Evolutionary conservation across 2,888 invertebrate species (phyloP).

Genomic region (Eupithecia subfuscata): DNA sequence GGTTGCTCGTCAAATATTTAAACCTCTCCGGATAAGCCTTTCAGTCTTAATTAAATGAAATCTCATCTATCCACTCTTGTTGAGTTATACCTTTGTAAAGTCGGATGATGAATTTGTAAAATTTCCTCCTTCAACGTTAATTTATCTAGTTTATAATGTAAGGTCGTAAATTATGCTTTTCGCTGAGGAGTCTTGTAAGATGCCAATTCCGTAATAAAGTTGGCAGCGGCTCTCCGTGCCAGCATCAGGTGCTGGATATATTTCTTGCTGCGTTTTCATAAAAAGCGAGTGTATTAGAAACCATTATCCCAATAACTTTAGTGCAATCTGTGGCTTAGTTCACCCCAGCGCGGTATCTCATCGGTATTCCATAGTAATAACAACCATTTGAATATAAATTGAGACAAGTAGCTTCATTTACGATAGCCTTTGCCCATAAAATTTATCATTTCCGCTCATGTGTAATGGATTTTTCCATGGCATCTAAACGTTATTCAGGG

Average conservation of each 20-base stretch:
- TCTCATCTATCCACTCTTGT: constrained; percentile 37
- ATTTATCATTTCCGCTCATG: constrained; percentile 58
- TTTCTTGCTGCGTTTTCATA: constrained; percentile 36
- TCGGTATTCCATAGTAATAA: constrained; percentile 62
- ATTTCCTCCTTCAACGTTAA: constrained; percentile 31
- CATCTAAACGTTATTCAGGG: constrained; percentile 42
- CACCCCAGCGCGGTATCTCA: constrained; percentile 48
- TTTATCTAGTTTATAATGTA: constrained; percentile 38
- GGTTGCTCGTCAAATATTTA: constrained; percentile 55
- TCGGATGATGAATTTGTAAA: constrained; percentile 38
- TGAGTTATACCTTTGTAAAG: constrained; percentile 36
- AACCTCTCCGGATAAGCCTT: constrained; percentile 50
- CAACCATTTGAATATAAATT: constrained; percentile 65
- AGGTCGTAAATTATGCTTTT: constrained; percentile 38
- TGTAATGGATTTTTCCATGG: constrained; percentile 55
- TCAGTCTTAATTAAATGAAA: constrained; percentile 54
- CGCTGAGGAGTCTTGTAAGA: constrained; percentile 36
- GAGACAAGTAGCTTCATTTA: constrained; percentile 59
- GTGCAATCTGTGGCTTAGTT: constrained; percentile 24
- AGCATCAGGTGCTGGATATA: constrained; percentile 36
- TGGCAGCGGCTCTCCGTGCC: constrained; percentile 25
- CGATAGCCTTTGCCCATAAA: constrained; percentile 57
- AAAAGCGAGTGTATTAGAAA: constrained; percentile 42
- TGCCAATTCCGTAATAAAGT: constrained; percentile 41
- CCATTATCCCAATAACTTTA: constrained; percentile 38